Evolutionary conservation across 2,113 vertebrate genomes (phyloP).

Genomic region (Cebus imitator): DNA sequence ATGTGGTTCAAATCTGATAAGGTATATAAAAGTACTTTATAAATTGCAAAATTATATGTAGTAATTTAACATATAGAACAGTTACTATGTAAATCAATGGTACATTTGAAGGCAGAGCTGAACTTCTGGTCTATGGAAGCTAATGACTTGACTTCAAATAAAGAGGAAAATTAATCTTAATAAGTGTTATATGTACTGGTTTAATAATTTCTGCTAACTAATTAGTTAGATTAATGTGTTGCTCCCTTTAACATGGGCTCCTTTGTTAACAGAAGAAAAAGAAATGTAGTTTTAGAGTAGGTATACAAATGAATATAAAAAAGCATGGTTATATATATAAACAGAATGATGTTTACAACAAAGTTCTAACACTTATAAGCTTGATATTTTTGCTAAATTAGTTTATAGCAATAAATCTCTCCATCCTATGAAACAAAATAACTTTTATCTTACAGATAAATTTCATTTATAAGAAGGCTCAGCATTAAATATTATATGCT

Average conservation of each 20-base stretch:
- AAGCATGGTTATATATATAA: background rate
- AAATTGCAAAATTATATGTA: background rate
- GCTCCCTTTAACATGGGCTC: background rate
- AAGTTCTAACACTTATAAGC: background rate
- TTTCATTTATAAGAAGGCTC: background rate
- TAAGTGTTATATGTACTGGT: background rate
- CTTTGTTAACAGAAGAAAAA: background rate
- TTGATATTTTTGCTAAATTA: background rate
- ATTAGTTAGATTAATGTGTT: background rate
- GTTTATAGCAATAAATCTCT: background rate
- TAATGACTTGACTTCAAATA: background rate
- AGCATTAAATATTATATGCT: background rate
- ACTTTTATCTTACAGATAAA: background rate
- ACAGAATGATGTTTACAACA: background rate
- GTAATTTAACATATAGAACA: background rate
- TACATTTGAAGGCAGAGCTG: background rate
- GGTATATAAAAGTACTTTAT: background rate
- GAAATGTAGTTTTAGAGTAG: background rate
- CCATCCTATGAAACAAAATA: background rate
- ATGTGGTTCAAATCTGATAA: background rate
- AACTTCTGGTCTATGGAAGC: background rate
- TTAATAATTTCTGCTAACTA: background rate
- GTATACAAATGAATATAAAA: background rate
- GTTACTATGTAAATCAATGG: background rate
- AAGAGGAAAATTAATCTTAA: background rate